A percentile compares a stretch with the other conserved stretches of the same genome.
Evolutionary conservation across 2,888 invertebrate species (phyloP).

Genomic region (Neoascia interrupta): DNA sequence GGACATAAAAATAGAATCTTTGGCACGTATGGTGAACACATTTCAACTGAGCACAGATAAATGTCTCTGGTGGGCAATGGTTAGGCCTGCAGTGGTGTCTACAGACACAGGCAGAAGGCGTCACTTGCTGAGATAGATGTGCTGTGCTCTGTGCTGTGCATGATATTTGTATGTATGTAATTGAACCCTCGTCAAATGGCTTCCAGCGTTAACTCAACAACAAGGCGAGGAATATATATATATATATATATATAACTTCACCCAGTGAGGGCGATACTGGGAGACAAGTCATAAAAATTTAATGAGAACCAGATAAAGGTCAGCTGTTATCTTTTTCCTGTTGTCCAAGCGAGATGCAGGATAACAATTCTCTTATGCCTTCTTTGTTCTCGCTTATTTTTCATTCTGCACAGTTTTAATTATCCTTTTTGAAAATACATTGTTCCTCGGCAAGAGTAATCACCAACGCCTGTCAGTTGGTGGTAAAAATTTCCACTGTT

Average conservation of each 20-base stretch:
- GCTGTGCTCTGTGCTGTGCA: constrained; percentile 15
- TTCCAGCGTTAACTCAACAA: constrained; percentile 25
- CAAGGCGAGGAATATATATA: too few species aligned
- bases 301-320: constrained; percentile 60
- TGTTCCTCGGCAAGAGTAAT: constrained; percentile 14
- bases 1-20: constrained; percentile 56
- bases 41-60: constrained; percentile 41
- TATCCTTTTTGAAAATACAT: constrained; percentile 4
- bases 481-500: constrained; percentile 1
- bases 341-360: constrained; percentile 1
- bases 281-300: constrained; percentile 51
- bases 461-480: constrained; percentile 21
- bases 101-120: constrained; percentile 2
- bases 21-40: constrained; percentile 63
- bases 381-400: constrained; percentile 28
- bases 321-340: constrained; percentile 21
- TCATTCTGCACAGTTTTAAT: constrained; percentile 12
- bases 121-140: constrained; percentile 26
- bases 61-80: constrained; percentile 42
- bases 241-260: too few species aligned
- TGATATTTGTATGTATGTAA: constrained; percentile 16
- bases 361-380: constrained; percentile 5
- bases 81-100: too few species aligned
- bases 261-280: not conserved
- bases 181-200: constrained; percentile 56